Evolutionary conservation across 2,797 vertebrate species (phyloP).

Genomic region (Phrynocephalus forsythii): DNA sequence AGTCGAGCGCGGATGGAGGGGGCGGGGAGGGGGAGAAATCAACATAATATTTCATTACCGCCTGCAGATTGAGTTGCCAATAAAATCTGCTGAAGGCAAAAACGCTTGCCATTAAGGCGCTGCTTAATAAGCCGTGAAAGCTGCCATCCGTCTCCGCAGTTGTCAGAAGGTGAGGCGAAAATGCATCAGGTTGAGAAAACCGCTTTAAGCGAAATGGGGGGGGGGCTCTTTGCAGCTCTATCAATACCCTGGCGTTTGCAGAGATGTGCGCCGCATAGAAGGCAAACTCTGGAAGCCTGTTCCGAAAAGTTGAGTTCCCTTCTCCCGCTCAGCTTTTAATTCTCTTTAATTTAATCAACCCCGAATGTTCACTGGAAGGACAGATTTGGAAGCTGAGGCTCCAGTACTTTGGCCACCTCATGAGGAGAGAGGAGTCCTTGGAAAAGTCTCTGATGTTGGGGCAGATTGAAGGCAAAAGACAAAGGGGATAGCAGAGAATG

Average conservation of each 20-base stretch:
- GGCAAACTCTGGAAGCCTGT: neutral
- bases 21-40: neutral
- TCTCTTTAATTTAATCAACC: too few relatives aligned
- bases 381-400: too few relatives aligned
- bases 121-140: neutral
- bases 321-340: too few relatives aligned
- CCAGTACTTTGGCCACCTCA: too few relatives aligned
- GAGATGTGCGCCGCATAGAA: neutral
- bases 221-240: neutral
- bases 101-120: constrained; percentile 31
- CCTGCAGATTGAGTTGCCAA: constrained; percentile 34
- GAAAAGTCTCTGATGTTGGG: too few relatives aligned
- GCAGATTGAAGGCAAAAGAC: too few relatives aligned
- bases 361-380: too few relatives aligned
- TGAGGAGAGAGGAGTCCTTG: too few relatives aligned
- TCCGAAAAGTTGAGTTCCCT: neutral
- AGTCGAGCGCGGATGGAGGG: too few relatives aligned
- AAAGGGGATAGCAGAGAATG: too few relatives aligned
- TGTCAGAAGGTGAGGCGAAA: neutral
- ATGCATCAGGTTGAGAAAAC: neutral
- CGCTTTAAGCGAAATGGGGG: too few relatives aligned
- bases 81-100: constrained; percentile 43
- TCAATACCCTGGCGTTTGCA: neutral
- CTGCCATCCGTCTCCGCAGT: neutral
- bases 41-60: constrained; percentile 45